Evolutionary conservation across 2,797 vertebrate genomes (phyloP).

Genomic region (Spinibarbus caldwelli): DNA sequence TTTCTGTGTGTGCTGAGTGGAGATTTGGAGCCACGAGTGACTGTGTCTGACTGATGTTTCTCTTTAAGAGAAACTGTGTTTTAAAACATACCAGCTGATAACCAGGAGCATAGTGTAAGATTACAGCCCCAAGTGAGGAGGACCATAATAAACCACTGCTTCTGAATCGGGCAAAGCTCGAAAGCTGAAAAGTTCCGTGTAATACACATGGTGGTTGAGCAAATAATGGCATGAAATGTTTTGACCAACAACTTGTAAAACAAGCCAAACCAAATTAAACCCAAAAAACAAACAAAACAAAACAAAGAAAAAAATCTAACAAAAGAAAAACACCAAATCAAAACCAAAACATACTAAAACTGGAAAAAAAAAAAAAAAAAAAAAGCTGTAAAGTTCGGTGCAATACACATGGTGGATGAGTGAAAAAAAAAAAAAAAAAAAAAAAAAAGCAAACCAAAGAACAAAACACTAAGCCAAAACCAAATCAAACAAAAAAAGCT

Average conservation of each 20-base stretch:
- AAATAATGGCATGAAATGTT: background rate
- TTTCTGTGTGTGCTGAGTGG: conserved; percentile 20
- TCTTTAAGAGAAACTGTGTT: conserved; percentile 10
- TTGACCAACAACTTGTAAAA: background rate
- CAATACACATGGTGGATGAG: too few species aligned
- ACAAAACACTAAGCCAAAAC: too few species aligned
- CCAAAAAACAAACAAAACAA: too few species aligned
- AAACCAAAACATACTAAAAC: too few species aligned
- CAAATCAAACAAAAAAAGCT: too few species aligned
- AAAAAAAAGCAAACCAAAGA: background rate
- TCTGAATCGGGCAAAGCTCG: background rate
- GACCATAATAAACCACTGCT: background rate
- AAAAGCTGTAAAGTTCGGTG: background rate
- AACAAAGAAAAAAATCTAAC: too few species aligned
- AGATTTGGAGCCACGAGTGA: conserved; percentile 4
- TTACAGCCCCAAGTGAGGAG: background rate
- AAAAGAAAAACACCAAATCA: too few species aligned
- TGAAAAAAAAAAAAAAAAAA: background rate
- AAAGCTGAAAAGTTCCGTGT: background rate
- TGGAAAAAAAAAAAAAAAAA: too few species aligned
- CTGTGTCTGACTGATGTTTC: conserved; percentile 2
- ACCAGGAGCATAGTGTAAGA: conserved; percentile 3
- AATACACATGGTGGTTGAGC: background rate
- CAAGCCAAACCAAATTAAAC: background rate
- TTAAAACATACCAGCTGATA: conserved; percentile 21